Evolutionary conservation across 2,113 vertebrate species (phyloP).

Genomic region (Notarius quadriscutis): DNA sequence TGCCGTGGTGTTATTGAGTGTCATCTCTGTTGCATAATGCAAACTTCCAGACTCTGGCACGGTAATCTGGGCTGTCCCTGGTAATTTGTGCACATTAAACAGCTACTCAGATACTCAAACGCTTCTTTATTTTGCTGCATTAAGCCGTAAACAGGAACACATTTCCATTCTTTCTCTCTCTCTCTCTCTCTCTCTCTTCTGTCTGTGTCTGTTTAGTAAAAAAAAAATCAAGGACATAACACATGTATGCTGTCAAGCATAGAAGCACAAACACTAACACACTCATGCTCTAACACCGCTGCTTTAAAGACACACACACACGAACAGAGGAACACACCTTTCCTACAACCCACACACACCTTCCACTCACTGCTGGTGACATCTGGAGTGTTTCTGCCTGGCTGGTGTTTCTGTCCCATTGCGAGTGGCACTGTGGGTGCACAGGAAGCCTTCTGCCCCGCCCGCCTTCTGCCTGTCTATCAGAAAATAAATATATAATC

Average conservation of each 20-base stretch:
- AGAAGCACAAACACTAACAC: constrained; percentile 23
- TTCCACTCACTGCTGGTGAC: constrained; percentile 46
- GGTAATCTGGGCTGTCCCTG: neutral
- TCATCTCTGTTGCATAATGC: neutral
- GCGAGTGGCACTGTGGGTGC: constrained; percentile 47
- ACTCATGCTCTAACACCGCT: constrained; percentile 1
- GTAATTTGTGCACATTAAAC: neutral
- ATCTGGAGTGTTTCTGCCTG: constrained; percentile 62
- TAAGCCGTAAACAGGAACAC: neutral
- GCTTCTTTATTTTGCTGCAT: neutral
- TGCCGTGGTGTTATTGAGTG: neutral
- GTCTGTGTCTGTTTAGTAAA: neutral
- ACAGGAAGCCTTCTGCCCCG: neutral
- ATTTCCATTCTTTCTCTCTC: neutral
- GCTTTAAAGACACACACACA: constrained; percentile 21
- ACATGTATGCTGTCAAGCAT: constrained; percentile 7
- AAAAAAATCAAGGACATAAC: constrained; percentile 14
- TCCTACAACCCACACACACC: constrained; percentile 17
- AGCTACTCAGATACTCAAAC: neutral
- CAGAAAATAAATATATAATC: constrained; percentile 56
- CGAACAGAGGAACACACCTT: constrained; percentile 28
- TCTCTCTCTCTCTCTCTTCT: neutral
- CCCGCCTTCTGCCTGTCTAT: constrained; percentile 29
- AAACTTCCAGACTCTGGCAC: neutral
- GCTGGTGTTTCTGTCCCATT: constrained; percentile 43